Evolutionary conservation across 2,797 vertebrate genomes (phyloP).

Genomic region (Chlorospingus semifuscus): DNA sequence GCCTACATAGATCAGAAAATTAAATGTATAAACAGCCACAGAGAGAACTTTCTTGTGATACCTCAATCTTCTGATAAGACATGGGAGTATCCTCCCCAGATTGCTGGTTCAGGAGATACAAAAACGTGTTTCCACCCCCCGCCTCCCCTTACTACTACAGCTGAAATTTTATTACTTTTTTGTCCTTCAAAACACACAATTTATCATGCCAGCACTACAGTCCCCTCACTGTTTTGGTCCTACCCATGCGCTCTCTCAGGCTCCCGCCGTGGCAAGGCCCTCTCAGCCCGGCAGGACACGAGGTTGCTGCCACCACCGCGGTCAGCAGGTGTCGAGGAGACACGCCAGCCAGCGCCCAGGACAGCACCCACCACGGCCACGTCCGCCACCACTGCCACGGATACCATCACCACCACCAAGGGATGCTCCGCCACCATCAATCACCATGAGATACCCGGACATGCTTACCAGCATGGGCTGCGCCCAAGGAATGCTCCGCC

Average conservation of each 20-base stretch:
- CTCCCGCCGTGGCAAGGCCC: neutral
- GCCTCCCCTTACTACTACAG: neutral
- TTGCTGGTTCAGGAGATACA: neutral
- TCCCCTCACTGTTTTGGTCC: accelerated
- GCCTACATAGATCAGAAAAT: accelerated
- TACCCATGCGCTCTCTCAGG: accelerated
- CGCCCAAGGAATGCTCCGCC: too few relatives aligned
- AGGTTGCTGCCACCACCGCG: neutral
- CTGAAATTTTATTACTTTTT: accelerated
- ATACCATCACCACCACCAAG: neutral
- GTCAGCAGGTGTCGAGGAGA: neutral
- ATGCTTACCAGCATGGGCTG: accelerated
- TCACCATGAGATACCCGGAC: accelerated
- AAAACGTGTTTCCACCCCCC: accelerated
- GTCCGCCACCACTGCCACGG: too few relatives aligned
- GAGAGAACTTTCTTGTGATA: neutral
- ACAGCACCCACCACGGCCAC: too few relatives aligned
- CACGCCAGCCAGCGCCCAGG: accelerated
- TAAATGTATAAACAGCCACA: neutral
- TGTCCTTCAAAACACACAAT: accelerated
- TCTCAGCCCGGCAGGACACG: neutral
- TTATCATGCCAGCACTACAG: neutral
- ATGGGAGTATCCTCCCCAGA: neutral
- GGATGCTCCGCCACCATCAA: neutral
- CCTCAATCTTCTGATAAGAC: neutral